Base-by-base conservation (phyloP, 2,888 invertebrate genomes). In the Protodeltote pygarga region DNA sequence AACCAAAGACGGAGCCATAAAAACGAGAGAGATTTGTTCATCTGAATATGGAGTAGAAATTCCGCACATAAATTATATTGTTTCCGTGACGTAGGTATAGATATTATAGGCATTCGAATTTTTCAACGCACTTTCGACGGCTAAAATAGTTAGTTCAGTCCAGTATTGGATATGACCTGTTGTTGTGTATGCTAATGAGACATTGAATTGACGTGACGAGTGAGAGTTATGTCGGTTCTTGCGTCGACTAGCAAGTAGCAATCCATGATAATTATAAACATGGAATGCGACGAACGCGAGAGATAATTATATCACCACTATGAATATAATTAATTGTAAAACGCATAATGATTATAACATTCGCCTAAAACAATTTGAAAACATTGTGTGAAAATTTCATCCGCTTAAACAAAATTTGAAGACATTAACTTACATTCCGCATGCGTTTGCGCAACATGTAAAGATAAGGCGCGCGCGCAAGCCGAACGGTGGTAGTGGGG, bases 401-500 rank as follows among this genome's bases (percentile, higher is more conserved):
- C 19, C 20, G 21, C 32, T 42, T 31, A 34, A 58, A 59, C 42
- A 58, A 65, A 68, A 58, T 62, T 65, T 68, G 64, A 73, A 73
- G 69, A 71, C 73, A 72, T 75, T 66, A 73, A 73, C 54, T 75
- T 72, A 76, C 73, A 81, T 81, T 79, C 78, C 78, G 81, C 82
- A 72, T 83, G 80, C 77, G 81, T 86, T 89, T 89, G 83, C 87
- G 86, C 87, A 89, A 89, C 83, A 81, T 77, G 77, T 78, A 83
- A 83, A 86, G 87, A 84, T 85, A 87, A 85, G 81, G 87, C 83
- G 77, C 73, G 75, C 41, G 65, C 51, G 35, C 60, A 44, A 50
- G 33, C 42, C 42, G 32, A 49, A 48, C 50, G 27, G 40, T 44
- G 38, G 51, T 59, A 73, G 79, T 74, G 76, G 74, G 50, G 65